These are phyloP conservation scores for Asarcornis scutulata DNA, from an alignment of 2,113 vertebrate species.

Conservation along the genomic window DNA sequence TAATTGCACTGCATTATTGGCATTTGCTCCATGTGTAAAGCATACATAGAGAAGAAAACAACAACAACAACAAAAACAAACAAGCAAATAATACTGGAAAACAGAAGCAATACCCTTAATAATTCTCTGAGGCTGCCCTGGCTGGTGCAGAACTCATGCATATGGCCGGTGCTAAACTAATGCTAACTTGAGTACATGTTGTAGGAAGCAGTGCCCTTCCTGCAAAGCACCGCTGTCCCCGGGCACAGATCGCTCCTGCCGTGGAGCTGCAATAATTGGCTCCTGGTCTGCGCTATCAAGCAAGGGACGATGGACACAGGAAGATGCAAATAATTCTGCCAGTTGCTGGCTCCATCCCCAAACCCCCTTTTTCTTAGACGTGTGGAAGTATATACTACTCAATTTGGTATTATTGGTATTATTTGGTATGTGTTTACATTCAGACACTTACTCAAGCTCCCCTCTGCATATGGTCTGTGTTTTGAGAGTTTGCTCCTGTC, in stretches of 20 bases:
- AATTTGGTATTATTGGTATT: neutral
- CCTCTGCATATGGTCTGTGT: neutral
- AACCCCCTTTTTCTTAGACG: constrained; percentile 9
- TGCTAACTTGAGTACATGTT: rapidly evolving
- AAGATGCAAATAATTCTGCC: neutral
- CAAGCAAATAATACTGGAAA: neutral
- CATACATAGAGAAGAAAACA: neutral
- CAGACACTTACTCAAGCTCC: neutral
- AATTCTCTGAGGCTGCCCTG: neutral
- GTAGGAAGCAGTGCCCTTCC: neutral
- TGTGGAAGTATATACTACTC: neutral
- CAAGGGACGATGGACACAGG: neutral
- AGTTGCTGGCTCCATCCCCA: constrained; percentile 8
- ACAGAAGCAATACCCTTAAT: neutral
- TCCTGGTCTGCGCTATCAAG: neutral
- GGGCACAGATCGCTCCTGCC: neutral
- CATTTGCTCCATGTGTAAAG: neutral
- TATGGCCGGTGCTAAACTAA: neutral
- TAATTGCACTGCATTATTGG: neutral
- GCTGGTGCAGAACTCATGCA: neutral
- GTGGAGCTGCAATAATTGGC: constrained; percentile 4
- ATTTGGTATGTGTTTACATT: constrained; percentile 7
- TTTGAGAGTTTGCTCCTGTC: neutral
- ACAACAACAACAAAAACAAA: neutral
- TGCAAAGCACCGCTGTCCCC: neutral